A percentile compares a stretch with the other conserved stretches of the same genome.
Evolutionary conservation across 1,140 invertebrate species (phyloP).

Genomic region (Adelges cooleyi): DNA sequence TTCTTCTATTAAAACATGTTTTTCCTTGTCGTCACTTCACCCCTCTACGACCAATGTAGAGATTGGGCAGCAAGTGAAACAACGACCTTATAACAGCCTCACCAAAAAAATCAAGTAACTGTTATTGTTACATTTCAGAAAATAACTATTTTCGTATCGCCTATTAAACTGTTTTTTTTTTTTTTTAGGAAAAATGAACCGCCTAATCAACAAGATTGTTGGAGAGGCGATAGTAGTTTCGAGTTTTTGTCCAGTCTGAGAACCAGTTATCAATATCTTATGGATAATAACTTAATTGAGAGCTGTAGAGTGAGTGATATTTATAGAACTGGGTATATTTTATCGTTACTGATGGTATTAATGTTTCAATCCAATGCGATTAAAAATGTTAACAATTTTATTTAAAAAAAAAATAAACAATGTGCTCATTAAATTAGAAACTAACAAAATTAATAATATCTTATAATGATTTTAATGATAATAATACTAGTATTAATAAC

Average conservation of each 20-base stretch:
- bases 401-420: no score
- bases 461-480: no score
- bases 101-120: conserved; percentile 27
- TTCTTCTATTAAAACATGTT: conserved; percentile 43
- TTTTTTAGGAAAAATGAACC: conserved; percentile 41
- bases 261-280: conserved; percentile 81
- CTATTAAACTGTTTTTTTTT: background rate
- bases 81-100: conserved; percentile 25
- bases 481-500: no score
- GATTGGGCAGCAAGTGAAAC: conserved; percentile 42
- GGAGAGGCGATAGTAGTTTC: conserved; percentile 48
- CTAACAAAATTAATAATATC: no score
- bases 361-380: no score
- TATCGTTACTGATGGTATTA: no score
- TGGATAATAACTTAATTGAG: conserved; percentile 85
- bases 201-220: conserved; percentile 47
- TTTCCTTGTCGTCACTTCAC: conserved; percentile 45
- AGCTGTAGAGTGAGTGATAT: conserved; percentile 61
- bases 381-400: no score
- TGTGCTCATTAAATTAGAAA: no score
- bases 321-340: no score
- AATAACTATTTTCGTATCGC: no score
- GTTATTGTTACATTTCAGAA: no score
- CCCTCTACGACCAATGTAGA: conserved; percentile 43
- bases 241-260: conserved; percentile 77